Base-by-base conservation (phyloP, 2,888 invertebrate species). In the Amphipyra tragopoginis region DNA sequence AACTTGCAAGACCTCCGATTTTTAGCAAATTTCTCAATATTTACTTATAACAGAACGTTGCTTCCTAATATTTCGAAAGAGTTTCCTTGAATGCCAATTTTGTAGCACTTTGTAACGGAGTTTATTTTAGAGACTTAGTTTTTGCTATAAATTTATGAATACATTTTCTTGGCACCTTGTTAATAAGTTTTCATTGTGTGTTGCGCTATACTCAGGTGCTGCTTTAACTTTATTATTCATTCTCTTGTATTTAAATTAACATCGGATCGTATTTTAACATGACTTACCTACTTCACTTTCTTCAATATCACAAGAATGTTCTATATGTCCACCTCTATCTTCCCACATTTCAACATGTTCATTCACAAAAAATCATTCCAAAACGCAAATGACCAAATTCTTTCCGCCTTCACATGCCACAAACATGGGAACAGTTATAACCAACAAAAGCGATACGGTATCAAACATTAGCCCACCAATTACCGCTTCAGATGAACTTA, bases 401-500 rank as follows among this genome's bases (percentile, higher is more conserved):
- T 65, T 57, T 38, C 52, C 36, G 10, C 48, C 65, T 29, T 55
- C 54, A 42, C 42, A n/a, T n/a, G 43, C 59, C 49, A 44, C 52
- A 65, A 65, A 60, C 64, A 49, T 52, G 51, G 26, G 53, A 77
- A 79, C 75, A 75, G 79, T 79, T 78, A 77, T 54, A 52, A 62
- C 48, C 55, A 72, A 76, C 69, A 74, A 74, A 66, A 61, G 61
- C 50, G 60, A 48, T 69, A 72, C 74, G 60, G 73, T 72, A 72
- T 77, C 64, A 72, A 75, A 73, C 67, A 69, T 72, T 72, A 74
- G 69, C 29, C 64, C 67, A 56, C 73, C 68, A 71, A 72, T 68
- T 68, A 82, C 77, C 69, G 76, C 76, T 77, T 78, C 52, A 68
- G 68, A 77, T 76, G 72, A 74, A 65, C 75, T 70, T 73, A 69